A percentile compares a stretch with the other conserved stretches of the same genome.
phyloP scores from a whole-genome alignment of 2,113 vertebrate species.

The Serinus canaria region DNA sequence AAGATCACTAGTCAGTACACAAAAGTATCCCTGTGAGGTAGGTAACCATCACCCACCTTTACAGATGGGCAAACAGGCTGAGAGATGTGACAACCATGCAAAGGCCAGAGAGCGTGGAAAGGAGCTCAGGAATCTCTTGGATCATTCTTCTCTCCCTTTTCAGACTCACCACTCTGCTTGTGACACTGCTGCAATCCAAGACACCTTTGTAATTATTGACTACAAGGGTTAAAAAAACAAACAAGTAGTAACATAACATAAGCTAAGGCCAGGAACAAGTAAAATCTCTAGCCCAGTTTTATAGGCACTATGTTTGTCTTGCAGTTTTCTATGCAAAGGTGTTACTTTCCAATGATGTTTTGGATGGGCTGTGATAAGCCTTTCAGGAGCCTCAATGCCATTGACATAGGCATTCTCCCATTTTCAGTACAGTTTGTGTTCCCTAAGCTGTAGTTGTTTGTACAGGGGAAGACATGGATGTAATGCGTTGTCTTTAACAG shows the following conservation, averaged over 20 bases:
- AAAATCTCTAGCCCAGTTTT: background rate
- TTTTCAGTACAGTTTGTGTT: background rate
- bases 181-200: background rate
- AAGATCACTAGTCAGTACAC: background rate
- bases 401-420: background rate
- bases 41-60: constrained; percentile 18
- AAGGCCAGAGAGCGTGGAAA: background rate
- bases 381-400: constrained; percentile 35
- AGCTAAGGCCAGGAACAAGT: background rate
- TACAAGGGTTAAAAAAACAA: background rate
- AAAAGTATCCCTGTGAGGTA: constrained; percentile 43
- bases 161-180: background rate
- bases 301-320: background rate
- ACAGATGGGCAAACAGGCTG: constrained; percentile 17
- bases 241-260: background rate
- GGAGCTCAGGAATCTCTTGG: background rate
- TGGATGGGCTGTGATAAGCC: background rate
- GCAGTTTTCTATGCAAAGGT: background rate
- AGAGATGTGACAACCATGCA: background rate
- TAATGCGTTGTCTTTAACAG: background rate
- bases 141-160: background rate
- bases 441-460: background rate
- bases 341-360: background rate
- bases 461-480: constrained; percentile 39
- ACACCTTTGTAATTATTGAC: background rate